A percentile compares a stretch with the other conserved stretches of the same genome.
phyloP scores from a whole-genome alignment of 2,888 invertebrate genomes.

The Pemphredon lugubris region DNA sequence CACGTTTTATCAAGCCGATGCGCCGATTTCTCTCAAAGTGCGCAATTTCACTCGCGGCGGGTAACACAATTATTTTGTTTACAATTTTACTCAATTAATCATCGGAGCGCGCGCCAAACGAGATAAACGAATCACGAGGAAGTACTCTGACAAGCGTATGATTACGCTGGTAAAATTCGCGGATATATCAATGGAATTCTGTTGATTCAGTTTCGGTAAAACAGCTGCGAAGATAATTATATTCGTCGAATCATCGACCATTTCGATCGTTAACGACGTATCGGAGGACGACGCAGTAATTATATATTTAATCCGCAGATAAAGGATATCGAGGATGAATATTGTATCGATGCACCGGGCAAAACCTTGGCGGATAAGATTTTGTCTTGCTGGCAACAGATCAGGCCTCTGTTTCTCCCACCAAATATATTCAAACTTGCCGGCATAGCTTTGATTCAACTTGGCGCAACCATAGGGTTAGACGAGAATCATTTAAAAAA shows the following conservation, averaged over 20 bases:
- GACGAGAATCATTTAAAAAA: no score
- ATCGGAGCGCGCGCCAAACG: no score
- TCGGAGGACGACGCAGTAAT: neutral
- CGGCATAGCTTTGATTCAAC: constrained; percentile 86
- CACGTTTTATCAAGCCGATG: no score
- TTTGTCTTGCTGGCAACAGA: constrained; percentile 84
- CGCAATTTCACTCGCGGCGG: no score
- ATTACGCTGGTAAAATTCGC: no score
- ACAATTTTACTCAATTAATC: no score
- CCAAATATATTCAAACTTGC: constrained; percentile 85
- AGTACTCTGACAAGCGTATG: no score
- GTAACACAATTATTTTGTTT: no score
- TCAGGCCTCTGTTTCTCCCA: constrained; percentile 86
- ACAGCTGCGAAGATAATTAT: neutral
- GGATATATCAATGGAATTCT: no score
- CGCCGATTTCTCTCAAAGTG: no score
- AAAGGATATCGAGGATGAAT: constrained; percentile 79
- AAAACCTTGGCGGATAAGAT: constrained; percentile 81
- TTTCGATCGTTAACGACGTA: neutral
- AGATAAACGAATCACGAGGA: no score
- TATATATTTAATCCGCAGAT: constrained; percentile 74
- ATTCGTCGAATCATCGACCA: neutral
- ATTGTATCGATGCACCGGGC: constrained; percentile 71
- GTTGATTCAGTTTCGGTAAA: neutral
- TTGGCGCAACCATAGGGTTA: constrained; percentile 86